Evolutionary conservation across 64 coral and sea anemone species (phyloP), one percentile per base, ranked within the genome.

Genomic region (Pocillopora damicornis): DNA sequence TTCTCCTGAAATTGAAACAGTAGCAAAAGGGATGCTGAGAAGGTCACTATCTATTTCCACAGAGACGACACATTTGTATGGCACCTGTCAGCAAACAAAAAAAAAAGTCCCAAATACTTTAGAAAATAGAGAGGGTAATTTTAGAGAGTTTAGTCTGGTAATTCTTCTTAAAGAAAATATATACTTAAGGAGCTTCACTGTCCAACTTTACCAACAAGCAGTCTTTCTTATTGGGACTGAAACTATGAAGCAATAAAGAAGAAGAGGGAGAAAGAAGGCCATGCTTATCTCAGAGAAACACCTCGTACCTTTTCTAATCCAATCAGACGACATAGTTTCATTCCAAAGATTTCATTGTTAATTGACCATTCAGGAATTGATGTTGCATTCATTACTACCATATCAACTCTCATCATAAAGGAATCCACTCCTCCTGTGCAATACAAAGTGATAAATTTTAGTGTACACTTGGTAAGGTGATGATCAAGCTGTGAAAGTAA

Each of bases 361-460:
- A 80, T 9, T 17, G 90, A 58, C 13, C 63, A 36, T 35, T 67
- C 76, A 79, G 66, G 63, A 73, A 73, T 58, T 12, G 83, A 69
- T 57, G 75, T 58, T 64, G 74, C 51, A 58, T 75, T 80, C 15
- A 77, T 62, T 56, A 88, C 61, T 20, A 67, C 51, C 61, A 90
- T 57, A 18, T 93, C 78, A 59, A 80, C 78, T 75, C 88, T 88
- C 78, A 35, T 80, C 45, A 77, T 74, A 63, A 97, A 90, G 12
- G 94, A 97, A 60, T 97, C 94, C 35, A 93, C 80, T 18, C 94
- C 94, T 85, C 74, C 91, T 93, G 60, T 57, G 35, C 38, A 56
- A 85, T 22, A 25, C 2, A 58, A 37, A 71, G 66, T 15, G 75
- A 7, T 0, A 18, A 63, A 61, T 30, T 30, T 30, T 30, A 30